phyloP scores from a whole-genome alignment of 64 coral and sea anemone genomes.

The Acropora tenuis region DNA sequence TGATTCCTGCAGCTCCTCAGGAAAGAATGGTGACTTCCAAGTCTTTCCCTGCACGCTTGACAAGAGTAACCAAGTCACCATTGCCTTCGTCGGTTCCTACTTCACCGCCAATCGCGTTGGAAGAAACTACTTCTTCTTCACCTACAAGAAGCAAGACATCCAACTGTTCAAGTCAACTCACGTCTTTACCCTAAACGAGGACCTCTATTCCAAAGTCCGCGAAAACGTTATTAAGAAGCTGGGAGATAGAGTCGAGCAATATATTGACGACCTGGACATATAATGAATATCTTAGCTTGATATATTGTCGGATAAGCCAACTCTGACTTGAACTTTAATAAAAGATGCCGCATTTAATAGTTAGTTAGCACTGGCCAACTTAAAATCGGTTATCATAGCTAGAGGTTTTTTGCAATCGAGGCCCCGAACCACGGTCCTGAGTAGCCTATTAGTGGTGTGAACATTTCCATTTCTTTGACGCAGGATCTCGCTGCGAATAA shows the following conservation, averaged over 20 bases:
- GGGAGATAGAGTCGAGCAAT: not conserved
- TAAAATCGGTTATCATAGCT: no score
- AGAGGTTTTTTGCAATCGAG: no score
- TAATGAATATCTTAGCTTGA: no score
- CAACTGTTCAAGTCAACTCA: not conserved
- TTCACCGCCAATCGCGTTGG: not conserved
- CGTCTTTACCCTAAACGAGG: slow-evolving; percentile 21
- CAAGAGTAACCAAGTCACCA: slow-evolving; percentile 6
- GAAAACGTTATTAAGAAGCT: slow-evolving; percentile 32
- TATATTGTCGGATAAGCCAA: no score
- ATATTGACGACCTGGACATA: not conserved
- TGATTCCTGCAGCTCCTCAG: not conserved
- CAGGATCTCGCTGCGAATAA: no score
- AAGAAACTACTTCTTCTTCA: slow-evolving; percentile 12
- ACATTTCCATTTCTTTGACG: no score
- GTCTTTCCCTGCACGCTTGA: slow-evolving; percentile 33
- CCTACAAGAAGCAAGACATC: not conserved
- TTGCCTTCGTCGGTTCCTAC: slow-evolving; percentile 2
- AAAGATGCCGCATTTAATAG: no score
- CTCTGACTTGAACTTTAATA: not conserved
- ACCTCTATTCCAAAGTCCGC: not conserved
- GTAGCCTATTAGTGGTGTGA: no score
- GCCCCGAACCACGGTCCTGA: no score
- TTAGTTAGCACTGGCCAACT: no score
- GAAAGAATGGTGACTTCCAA: not conserved